Percentiles rank a stretch among this genome's conserved stretches.
Evolutionary conservation across 2,797 vertebrate genomes (phyloP).

Genomic region (Lepilemur septentrionalis): DNA sequence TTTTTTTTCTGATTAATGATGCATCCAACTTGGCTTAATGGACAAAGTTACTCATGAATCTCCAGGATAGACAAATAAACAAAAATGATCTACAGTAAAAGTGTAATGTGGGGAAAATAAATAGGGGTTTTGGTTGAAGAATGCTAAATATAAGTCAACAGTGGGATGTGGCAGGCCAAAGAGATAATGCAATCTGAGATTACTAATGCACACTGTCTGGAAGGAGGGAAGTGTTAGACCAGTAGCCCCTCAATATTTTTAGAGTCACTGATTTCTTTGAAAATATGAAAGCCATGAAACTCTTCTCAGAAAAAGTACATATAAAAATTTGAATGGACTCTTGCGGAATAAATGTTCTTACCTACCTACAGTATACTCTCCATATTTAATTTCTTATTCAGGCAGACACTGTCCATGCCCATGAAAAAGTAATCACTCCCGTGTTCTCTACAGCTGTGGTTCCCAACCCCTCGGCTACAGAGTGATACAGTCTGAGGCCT

Average conservation of each 20-base stretch:
- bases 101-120: constrained; percentile 46
- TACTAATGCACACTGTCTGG: neutral
- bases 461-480: too few relatives aligned
- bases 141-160: constrained; percentile 46
- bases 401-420: neutral
- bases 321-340: neutral
- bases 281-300: neutral
- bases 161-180: constrained; percentile 43
- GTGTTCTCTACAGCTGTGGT: neutral
- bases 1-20: constrained; percentile 55
- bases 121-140: constrained; percentile 47
- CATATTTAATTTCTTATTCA: neutral
- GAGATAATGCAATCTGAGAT: neutral
- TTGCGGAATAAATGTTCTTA: neutral
- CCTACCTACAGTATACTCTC: neutral
- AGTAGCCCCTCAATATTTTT: neutral
- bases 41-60: constrained; percentile 64
- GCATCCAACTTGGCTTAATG: constrained; percentile 61
- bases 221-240: neutral
- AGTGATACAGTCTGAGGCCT: too few relatives aligned
- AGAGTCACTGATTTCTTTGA: neutral
- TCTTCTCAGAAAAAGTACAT: neutral
- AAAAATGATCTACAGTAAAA: constrained; percentile 69
- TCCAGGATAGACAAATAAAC: constrained; percentile 66
- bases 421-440: too few relatives aligned